phyloP scores from a whole-genome alignment of 1,140 invertebrate species.

The Neotoxoptera formosana region DNA sequence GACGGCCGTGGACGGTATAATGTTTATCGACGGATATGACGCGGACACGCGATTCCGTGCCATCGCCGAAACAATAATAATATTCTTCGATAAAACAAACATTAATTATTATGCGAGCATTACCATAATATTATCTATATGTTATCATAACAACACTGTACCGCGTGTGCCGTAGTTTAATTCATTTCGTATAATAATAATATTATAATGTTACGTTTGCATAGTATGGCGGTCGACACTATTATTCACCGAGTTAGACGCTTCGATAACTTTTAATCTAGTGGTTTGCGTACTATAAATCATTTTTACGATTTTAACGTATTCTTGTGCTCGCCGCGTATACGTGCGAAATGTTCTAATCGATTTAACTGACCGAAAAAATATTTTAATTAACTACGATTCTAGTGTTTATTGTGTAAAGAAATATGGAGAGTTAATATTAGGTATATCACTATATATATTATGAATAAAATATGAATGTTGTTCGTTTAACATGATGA shows the following conservation, averaged over 20 bases:
- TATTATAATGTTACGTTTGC: not conserved
- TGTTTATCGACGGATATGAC: not conserved
- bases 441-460: too few relatives aligned
- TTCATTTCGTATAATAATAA: not conserved
- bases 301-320: not conserved
- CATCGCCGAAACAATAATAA: not conserved
- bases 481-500: too few relatives aligned
- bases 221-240: not conserved
- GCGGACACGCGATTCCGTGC: not conserved
- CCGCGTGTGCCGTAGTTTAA: not conserved
- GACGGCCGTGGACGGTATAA: not conserved
- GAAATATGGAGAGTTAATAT: too few relatives aligned
- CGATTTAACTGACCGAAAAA: too few relatives aligned
- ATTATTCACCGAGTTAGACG: not conserved
- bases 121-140: too few relatives aligned
- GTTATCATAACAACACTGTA: not conserved
- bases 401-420: too few relatives aligned
- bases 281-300: not conserved
- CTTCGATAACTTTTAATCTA: not conserved
- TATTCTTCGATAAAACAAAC: not conserved
- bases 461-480: too few relatives aligned
- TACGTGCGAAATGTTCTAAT: too few relatives aligned
- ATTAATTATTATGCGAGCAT: not conserved
- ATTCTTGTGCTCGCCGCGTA: too few relatives aligned
- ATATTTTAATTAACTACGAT: too few relatives aligned